These are phyloP conservation scores for Actinostola sp. DNA, from an alignment of 92 coral and sea anemone species.

Conservation along the genomic window DNA sequence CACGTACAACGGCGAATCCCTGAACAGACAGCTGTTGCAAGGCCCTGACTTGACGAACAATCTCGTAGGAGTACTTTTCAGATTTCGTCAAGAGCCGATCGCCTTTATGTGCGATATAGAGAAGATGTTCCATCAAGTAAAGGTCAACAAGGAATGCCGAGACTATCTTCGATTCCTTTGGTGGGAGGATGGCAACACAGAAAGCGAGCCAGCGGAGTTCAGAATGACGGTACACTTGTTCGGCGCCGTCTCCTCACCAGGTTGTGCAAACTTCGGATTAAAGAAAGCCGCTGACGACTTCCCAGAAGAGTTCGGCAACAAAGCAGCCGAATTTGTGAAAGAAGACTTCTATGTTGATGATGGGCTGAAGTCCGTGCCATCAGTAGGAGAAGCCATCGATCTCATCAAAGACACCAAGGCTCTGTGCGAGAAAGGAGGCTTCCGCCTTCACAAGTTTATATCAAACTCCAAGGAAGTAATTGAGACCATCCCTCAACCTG, in stretches of 20 bases:
- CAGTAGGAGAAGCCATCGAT: not conserved
- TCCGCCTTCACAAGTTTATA: too few relatives aligned
- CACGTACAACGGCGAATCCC: conserved; percentile 1
- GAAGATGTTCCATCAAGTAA: conserved; percentile 10
- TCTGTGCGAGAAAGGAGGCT: not conserved
- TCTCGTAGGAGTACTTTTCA: not conserved
- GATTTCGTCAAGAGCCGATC: conserved; percentile 5
- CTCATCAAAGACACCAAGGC: not conserved
- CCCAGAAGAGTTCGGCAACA: not conserved
- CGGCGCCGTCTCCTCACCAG: conserved; percentile 10
- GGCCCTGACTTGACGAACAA: conserved; percentile 11
- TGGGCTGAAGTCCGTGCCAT: not conserved
- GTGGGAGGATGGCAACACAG: conserved; percentile 4
- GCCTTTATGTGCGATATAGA: conserved; percentile 5
- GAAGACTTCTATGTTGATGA: conserved; percentile 6
- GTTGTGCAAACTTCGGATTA: conserved; percentile 12
- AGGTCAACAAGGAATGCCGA: not conserved
- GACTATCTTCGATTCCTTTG: conserved; percentile 2
- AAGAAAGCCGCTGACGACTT: conserved; percentile 6
- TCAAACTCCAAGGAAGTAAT: too few relatives aligned
- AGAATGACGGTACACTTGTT: conserved; percentile 13
- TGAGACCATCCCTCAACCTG: too few relatives aligned
- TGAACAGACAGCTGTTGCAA: conserved; percentile 3
- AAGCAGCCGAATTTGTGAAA: not conserved
- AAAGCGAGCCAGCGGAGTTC: not conserved